phyloP scores from a whole-genome alignment of 2,888 invertebrate species.

The Seladonia tumulorum region DNA sequence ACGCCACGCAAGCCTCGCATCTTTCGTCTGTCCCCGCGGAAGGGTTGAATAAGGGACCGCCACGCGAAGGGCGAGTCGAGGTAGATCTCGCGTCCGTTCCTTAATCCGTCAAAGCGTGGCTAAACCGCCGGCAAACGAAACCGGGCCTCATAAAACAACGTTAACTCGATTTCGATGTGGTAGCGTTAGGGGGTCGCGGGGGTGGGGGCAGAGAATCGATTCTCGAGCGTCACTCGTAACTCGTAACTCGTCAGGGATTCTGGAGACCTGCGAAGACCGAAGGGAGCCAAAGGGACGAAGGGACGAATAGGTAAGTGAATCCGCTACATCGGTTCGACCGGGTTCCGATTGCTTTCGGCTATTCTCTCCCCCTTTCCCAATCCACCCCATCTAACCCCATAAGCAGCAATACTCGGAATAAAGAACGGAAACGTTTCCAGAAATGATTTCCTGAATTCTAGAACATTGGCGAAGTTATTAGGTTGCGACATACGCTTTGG shows the following conservation, averaged over 20 bases:
- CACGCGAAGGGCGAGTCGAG: slow-evolving; percentile 4
- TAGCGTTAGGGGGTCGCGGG: background rate
- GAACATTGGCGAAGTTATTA: too few species aligned
- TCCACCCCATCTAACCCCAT: background rate
- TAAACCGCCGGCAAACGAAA: slow-evolving; percentile 44
- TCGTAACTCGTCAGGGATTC: slow-evolving; percentile 67
- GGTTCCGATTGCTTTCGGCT: slow-evolving; percentile 79
- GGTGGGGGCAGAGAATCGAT: slow-evolving; percentile 31
- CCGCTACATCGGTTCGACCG: slow-evolving; percentile 76
- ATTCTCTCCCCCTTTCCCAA: slow-evolving; percentile 72
- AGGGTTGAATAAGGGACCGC: slow-evolving; percentile 21
- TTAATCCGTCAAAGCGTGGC: slow-evolving; percentile 39
- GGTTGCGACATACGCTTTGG: background rate
- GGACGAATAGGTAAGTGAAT: slow-evolving; percentile 79
- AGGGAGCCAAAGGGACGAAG: slow-evolving; percentile 43
- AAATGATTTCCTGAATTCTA: background rate
- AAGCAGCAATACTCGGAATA: background rate
- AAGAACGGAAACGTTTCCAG: background rate
- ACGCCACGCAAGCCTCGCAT: background rate
- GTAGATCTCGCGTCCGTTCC: background rate
- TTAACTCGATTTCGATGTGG: slow-evolving; percentile 46
- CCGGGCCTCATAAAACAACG: slow-evolving; percentile 50
- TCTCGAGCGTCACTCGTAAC: slow-evolving; percentile 68
- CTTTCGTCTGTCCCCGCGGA: slow-evolving; percentile 10
- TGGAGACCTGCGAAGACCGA: slow-evolving; percentile 37